phyloP scores from a whole-genome alignment of 2,797 vertebrate genomes.

The Monodelphis domestica region DNA sequence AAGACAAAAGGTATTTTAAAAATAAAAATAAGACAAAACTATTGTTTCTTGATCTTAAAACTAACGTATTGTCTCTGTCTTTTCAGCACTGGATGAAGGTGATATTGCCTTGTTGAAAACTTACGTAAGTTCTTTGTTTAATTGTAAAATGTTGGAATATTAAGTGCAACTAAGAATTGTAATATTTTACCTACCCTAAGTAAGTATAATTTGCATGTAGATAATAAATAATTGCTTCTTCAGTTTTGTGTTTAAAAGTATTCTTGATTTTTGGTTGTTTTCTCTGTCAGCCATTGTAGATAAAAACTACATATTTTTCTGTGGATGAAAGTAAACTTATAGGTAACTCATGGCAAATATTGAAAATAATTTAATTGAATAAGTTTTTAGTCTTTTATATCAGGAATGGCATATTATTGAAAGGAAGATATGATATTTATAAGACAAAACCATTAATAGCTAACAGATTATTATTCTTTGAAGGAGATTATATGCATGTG shows the following conservation, averaged over 20 bases:
- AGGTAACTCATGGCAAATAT: not conserved
- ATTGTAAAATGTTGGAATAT: slow-evolving; percentile 19
- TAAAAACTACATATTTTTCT: not conserved
- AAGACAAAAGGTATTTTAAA: too few relatives aligned
- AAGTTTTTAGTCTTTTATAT: not conserved
- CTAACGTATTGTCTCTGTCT: slow-evolving; percentile 74
- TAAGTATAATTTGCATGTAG: slow-evolving; percentile 31
- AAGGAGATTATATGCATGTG: not conserved
- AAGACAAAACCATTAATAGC: not conserved
- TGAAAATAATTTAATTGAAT: not conserved
- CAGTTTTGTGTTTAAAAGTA: not conserved
- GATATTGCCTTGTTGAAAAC: slow-evolving; percentile 98
- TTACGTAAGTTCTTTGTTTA: slow-evolving; percentile 90
- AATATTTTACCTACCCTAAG: slow-evolving; percentile 36
- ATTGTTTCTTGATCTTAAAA: slow-evolving; percentile 61
- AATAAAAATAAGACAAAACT: not conserved
- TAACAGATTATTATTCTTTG: too few relatives aligned
- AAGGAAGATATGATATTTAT: not conserved
- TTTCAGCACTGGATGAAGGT: slow-evolving; percentile 96
- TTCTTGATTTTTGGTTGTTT: not conserved
- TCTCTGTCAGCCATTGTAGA: not conserved
- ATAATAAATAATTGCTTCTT: not conserved
- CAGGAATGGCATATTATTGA: not conserved
- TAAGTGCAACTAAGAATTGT: slow-evolving; percentile 52
- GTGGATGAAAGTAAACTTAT: not conserved